These are phyloP conservation scores for Athalia circularis DNA, from an alignment of 2,888 invertebrate genomes.

Conservation along the genomic window DNA sequence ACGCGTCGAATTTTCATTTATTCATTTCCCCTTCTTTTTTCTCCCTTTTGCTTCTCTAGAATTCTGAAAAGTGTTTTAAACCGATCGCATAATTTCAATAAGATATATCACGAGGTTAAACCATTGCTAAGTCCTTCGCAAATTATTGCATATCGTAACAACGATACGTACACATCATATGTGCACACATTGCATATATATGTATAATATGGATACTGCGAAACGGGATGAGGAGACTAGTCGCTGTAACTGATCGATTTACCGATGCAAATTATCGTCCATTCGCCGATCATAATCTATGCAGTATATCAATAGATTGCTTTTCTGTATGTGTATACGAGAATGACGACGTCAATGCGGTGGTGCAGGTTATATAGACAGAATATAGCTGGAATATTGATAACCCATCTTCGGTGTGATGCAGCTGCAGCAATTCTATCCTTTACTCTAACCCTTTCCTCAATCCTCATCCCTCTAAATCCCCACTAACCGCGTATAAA, in stretches of 20 bases:
- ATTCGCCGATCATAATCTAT: conserved; percentile 25
- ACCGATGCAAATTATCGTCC: conserved; percentile 15
- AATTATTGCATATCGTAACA: not conserved
- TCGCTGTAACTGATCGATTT: conserved; percentile 17
- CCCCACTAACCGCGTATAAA: too few relatives aligned
- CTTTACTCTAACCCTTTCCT: too few relatives aligned
- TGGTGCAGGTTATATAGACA: too few relatives aligned
- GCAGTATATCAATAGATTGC: conserved; percentile 31
- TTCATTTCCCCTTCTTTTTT: not conserved
- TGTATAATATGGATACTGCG: too few relatives aligned
- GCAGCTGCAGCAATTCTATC: too few relatives aligned
- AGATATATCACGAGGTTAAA: not conserved
- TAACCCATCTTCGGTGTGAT: too few relatives aligned
- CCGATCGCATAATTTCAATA: not conserved
- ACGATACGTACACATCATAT: not conserved
- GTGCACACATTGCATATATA: too few relatives aligned
- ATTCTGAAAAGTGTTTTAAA: not conserved
- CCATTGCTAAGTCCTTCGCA: not conserved
- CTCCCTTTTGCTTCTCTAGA: not conserved
- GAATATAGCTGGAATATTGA: too few relatives aligned
- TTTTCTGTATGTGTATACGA: not conserved
- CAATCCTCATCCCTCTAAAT: too few relatives aligned
- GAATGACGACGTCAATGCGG: too few relatives aligned
- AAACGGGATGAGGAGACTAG: not conserved
- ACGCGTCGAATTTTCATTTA: not conserved